phyloP scores from a whole-genome alignment of 2,113 vertebrate genomes.

The Pomatostomus ruficeps region DNA sequence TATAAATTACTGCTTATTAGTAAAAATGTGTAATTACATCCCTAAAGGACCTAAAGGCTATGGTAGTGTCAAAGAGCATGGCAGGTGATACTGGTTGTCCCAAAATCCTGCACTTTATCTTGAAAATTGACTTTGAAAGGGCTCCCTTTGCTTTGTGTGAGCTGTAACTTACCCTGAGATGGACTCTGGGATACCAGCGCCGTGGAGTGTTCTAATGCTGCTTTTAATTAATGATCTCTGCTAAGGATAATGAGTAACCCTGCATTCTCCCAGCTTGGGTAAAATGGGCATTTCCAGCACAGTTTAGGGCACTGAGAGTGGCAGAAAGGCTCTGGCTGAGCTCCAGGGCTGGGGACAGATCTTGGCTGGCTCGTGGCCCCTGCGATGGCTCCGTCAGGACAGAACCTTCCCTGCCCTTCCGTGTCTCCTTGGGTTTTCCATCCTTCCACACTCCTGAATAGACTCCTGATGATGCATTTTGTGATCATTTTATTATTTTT shows the following conservation, averaged over 20 bases:
- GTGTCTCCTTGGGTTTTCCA: not conserved
- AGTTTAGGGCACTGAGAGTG: not conserved
- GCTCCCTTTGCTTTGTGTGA: not conserved
- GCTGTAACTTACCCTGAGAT: not conserved
- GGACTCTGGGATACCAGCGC: not conserved
- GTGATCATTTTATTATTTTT: not conserved
- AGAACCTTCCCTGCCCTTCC: not conserved
- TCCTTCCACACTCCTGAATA: not conserved
- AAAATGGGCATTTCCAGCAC: not conserved
- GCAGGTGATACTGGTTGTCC: not conserved
- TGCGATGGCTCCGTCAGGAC: not conserved
- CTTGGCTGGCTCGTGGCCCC: not conserved
- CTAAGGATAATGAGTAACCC: not conserved
- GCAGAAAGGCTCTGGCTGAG: not conserved
- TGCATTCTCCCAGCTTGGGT: not conserved
- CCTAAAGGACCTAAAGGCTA: not conserved
- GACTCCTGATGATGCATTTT: not conserved
- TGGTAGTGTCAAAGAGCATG: not conserved
- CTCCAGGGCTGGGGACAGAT: not conserved
- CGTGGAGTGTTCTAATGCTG: not conserved
- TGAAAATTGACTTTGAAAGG: not conserved
- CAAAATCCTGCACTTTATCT: not conserved
- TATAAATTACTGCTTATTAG: not conserved
- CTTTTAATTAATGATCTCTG: conserved; percentile 7
- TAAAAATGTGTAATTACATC: not conserved